These are phyloP conservation scores for Nomada lathburiana DNA, from an alignment of 2,888 invertebrate genomes.

Conservation along the genomic window DNA sequence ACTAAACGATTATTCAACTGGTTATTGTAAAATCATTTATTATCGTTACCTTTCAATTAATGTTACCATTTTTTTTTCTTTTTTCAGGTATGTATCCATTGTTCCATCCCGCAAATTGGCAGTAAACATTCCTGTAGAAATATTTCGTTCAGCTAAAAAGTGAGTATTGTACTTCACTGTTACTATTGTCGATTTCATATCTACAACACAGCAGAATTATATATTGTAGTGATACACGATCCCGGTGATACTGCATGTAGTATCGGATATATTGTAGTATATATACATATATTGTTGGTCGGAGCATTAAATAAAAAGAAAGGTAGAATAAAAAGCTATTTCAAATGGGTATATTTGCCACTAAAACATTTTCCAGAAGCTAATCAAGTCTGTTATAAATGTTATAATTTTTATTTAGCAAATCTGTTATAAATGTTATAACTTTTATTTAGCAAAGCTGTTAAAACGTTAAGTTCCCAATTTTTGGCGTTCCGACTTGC, in stretches of 20 bases:
- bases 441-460: background rate
- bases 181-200: background rate
- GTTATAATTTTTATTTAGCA: background rate
- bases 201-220: background rate
- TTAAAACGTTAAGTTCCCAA: slow-evolving; percentile 2
- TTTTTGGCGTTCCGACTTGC: background rate
- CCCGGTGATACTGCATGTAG: no score
- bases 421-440: background rate
- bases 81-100: slow-evolving; percentile 53
- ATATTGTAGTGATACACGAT: no score
- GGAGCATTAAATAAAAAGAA: background rate
- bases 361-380: no score
- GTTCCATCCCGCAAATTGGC: background rate
- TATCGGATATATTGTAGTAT: background rate
- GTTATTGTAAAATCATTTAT: background rate
- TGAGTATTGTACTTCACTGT: slow-evolving; percentile 6
- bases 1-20: slow-evolving; percentile 2
- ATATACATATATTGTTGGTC: background rate
- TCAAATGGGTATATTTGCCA: no score
- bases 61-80: slow-evolving; percentile 19
- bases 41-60: slow-evolving; percentile 19
- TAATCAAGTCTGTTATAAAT: background rate
- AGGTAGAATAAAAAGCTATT: no score
- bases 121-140: background rate
- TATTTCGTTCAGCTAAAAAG: background rate